phyloP scores from a whole-genome alignment of 2,113 vertebrate genomes.

The Equus przewalskii region DNA sequence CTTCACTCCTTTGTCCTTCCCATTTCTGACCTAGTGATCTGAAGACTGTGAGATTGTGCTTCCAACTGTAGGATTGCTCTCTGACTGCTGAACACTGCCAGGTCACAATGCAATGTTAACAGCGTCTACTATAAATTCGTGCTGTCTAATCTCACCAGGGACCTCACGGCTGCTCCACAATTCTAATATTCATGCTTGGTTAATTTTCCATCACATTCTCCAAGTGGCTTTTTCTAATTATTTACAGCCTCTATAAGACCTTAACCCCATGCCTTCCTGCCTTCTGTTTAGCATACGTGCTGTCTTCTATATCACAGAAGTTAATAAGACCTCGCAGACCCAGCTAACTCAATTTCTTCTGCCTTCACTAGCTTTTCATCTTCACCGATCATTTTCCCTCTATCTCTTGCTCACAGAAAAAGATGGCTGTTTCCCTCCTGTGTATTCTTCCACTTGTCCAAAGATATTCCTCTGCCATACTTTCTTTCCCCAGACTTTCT shows the following conservation, averaged over 20 bases:
- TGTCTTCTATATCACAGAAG: neutral
- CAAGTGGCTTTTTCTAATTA: conserved; percentile 9
- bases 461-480: neutral
- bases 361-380: neutral
- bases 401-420: neutral
- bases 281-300: neutral
- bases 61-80: no score
- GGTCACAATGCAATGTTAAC: neutral
- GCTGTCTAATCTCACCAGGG: neutral
- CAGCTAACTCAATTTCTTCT: neutral
- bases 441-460: neutral
- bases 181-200: neutral
- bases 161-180: neutral
- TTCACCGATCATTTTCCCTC: neutral
- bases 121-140: neutral
- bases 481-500: neutral
- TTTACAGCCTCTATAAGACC: neutral
- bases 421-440: neutral
- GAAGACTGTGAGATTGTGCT: neutral
- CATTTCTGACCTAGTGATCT: neutral
- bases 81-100: neutral
- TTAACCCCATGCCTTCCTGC: neutral
- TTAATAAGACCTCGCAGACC: neutral
- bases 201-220: conserved; percentile 33
- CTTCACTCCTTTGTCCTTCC: neutral